phyloP scores from a whole-genome alignment of 2,888 invertebrate genomes.

The Polydrusus tereticollis region DNA sequence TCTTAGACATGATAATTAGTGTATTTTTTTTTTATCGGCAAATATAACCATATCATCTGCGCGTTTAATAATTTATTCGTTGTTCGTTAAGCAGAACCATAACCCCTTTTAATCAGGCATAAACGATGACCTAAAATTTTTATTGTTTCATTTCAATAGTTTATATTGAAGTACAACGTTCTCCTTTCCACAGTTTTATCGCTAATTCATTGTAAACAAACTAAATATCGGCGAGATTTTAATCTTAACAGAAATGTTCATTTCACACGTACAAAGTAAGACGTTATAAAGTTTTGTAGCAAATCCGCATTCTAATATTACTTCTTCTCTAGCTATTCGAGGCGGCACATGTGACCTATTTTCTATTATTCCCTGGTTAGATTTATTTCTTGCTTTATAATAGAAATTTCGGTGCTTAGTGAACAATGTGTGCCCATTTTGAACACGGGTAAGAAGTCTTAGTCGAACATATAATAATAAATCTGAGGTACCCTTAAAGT shows the following conservation, averaged over 20 bases:
- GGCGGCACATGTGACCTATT: constrained; percentile 28
- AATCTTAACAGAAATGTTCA: background rate
- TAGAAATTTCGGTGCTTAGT: constrained; percentile 20
- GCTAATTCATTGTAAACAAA: background rate
- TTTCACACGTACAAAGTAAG: constrained; percentile 4
- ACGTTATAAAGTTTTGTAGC: constrained; percentile 11
- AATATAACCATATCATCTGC: too few relatives aligned
- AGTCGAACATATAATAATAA: background rate
- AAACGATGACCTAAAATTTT: too few relatives aligned
- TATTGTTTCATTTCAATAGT: too few relatives aligned
- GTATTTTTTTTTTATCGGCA: too few relatives aligned
- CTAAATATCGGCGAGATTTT: background rate
- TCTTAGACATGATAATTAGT: too few relatives aligned
- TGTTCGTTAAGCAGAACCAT: too few relatives aligned
- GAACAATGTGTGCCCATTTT: constrained; percentile 17
- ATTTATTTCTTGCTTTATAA: constrained; percentile 35
- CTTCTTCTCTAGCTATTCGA: constrained; percentile 15
- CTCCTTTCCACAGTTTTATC: background rate
- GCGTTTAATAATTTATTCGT: too few relatives aligned
- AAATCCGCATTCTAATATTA: constrained; percentile 28
- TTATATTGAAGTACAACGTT: too few relatives aligned
- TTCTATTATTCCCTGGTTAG: constrained; percentile 29
- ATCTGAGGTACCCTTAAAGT: background rate
- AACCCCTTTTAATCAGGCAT: too few relatives aligned
- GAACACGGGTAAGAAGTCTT: constrained; percentile 2